A percentile compares a stretch with the other conserved stretches of the same genome.
These are phyloP conservation scores for Heliconius aoede DNA, from an alignment of 2,888 invertebrate genomes.

Conservation along the genomic window DNA sequence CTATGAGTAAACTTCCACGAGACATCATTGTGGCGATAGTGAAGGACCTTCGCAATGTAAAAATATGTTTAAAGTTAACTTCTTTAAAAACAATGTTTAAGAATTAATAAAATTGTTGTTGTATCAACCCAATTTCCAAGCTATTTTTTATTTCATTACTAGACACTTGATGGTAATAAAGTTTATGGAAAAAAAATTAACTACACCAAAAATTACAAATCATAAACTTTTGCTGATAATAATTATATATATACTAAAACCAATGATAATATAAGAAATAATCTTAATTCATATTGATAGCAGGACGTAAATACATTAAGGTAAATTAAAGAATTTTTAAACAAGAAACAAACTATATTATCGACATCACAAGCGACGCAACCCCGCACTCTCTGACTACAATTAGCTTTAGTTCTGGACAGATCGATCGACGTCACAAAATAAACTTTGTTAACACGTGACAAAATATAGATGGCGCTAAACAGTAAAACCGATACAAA, in stretches of 20 bases:
- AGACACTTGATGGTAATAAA: too few relatives aligned
- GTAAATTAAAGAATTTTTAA: background rate
- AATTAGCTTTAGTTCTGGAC: slow-evolving; percentile 67
- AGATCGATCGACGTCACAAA: slow-evolving; percentile 73
- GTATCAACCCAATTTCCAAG: too few relatives aligned
- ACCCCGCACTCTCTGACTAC: slow-evolving; percentile 48
- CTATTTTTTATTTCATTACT: too few relatives aligned
- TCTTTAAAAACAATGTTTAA: too few relatives aligned
- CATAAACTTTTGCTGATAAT: too few relatives aligned
- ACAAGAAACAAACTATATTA: background rate
- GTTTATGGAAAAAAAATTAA: too few relatives aligned
- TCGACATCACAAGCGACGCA: background rate
- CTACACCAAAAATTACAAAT: too few relatives aligned
- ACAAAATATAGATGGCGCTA: slow-evolving; percentile 49
- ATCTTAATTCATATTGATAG: background rate
- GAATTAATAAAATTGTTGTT: too few relatives aligned
- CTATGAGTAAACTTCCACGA: background rate
- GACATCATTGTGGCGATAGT: background rate
- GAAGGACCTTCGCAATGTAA: background rate
- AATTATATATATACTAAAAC: background rate
- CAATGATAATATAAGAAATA: background rate
- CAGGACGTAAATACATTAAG: background rate
- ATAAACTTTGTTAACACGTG: slow-evolving; percentile 57
- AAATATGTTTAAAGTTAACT: background rate
- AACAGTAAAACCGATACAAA: slow-evolving; percentile 30